A percentile compares a stretch with the other conserved stretches of the same genome.
Evolutionary conservation across 2,113 vertebrate genomes (phyloP).

Genomic region (Glaucomys volans): DNA sequence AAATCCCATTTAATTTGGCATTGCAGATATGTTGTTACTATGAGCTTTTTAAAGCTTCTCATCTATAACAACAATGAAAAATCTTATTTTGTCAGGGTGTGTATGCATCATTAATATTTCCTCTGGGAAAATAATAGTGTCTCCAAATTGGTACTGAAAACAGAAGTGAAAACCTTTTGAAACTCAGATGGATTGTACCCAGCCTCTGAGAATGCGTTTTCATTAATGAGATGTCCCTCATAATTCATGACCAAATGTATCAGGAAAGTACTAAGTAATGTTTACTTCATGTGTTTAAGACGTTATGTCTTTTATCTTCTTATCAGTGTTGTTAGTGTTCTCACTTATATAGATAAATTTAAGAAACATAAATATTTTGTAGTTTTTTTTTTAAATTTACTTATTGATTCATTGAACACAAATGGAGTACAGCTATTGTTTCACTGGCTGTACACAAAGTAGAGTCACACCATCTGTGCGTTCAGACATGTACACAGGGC

Average conservation of each 20-base stretch:
- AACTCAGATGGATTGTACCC: not conserved
- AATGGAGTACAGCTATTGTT: too few species aligned
- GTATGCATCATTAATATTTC: constrained; percentile 49
- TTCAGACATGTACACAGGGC: too few species aligned
- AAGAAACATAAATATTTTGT: not conserved
- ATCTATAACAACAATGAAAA: not conserved
- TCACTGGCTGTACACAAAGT: too few species aligned
- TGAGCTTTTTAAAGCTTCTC: constrained; percentile 17
- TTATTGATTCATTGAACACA: too few species aligned
- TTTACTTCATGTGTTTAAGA: constrained; percentile 19
- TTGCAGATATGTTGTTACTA: not conserved
- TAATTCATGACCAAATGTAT: not conserved
- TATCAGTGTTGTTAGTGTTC: not conserved
- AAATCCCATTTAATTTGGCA: constrained; percentile 43
- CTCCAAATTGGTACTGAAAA: not conserved
- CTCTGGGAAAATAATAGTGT: constrained; percentile 1
- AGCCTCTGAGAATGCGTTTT: not conserved
- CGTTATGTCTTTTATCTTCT: not conserved
- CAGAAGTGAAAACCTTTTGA: not conserved
- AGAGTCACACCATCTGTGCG: too few species aligned
- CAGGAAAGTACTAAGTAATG: not conserved
- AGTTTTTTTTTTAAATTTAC: too few species aligned
- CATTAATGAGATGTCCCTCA: not conserved
- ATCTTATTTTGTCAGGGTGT: not conserved
- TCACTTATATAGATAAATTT: constrained; percentile 31